Evolutionary conservation across 2,888 invertebrate genomes (phyloP).

Genomic region (Litoditis marina): DNA sequence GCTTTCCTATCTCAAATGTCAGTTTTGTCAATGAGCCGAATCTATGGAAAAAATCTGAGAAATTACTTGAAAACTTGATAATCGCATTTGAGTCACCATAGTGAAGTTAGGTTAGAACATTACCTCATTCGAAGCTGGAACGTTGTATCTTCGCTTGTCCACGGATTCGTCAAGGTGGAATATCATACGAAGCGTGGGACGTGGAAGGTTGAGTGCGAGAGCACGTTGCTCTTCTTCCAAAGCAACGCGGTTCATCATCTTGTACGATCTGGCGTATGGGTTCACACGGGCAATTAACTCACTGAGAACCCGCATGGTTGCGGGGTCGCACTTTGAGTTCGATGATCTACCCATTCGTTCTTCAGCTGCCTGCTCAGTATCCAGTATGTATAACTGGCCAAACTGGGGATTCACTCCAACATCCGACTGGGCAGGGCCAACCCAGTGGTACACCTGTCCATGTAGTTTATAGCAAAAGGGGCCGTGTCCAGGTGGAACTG

Average conservation of each 20-base stretch:
- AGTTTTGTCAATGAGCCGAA: too few species aligned
- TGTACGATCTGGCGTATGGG: slow-evolving; percentile 21
- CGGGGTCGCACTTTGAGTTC: slow-evolving; percentile 17
- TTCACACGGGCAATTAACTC: slow-evolving; percentile 8
- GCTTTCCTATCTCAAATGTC: too few species aligned
- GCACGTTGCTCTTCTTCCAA: slow-evolving; percentile 17
- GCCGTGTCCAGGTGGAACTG: slow-evolving; percentile 18
- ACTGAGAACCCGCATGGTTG: slow-evolving; percentile 18
- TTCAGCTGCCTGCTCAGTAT: slow-evolving; percentile 14
- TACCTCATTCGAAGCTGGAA: neutral
- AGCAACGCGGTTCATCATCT: slow-evolving; percentile 26
- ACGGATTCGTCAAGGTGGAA: too few species aligned
- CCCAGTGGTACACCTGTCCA: slow-evolving; percentile 15
- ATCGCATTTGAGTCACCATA: too few species aligned
- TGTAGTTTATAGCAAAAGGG: slow-evolving; percentile 16
- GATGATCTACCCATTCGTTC: slow-evolving; percentile 9
- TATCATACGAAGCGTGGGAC: too few species aligned
- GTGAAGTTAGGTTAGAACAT: too few species aligned
- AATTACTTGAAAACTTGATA: too few species aligned
- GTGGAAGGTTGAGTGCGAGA: slow-evolving; percentile 38
- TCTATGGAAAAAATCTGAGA: too few species aligned
- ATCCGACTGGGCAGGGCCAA: slow-evolving; percentile 13
- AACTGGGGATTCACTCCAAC: neutral
- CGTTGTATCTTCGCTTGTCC: neutral
- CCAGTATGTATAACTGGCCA: slow-evolving; percentile 19